Conservation (phyloP, 2,888 invertebrate genomes). For the Pandemis cinnamomeana region DNA sequence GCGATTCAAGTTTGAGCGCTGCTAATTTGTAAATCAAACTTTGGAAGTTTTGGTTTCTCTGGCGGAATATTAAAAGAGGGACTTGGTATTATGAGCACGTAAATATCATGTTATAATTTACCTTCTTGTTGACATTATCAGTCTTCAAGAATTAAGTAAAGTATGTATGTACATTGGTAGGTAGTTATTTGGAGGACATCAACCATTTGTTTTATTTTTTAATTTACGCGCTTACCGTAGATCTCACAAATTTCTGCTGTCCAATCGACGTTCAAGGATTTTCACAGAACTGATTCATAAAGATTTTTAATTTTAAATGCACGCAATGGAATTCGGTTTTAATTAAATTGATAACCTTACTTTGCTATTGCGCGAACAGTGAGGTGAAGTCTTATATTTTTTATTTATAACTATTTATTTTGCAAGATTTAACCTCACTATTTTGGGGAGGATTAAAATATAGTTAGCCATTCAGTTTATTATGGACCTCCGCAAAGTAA, state of each 20-base stretch:
- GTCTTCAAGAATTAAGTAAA: neutral
- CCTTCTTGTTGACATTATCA: neutral
- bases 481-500: too few relatives aligned
- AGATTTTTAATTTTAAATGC: slow-evolving; percentile 52
- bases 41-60: neutral
- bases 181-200: too few relatives aligned
- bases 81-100: neutral
- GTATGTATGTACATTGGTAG: neutral
- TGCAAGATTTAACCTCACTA: too few relatives aligned
- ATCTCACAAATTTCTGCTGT: too few relatives aligned
- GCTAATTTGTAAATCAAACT: slow-evolving; percentile 31
- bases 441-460: too few relatives aligned
- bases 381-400: too few relatives aligned
- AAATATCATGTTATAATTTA: slow-evolving; percentile 2
- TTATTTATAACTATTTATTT: too few relatives aligned
- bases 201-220: too few relatives aligned
- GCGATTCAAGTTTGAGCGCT: slow-evolving; percentile 23
- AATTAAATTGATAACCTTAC: too few relatives aligned
- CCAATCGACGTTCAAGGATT: neutral
- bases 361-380: too few relatives aligned
- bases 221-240: too few relatives aligned
- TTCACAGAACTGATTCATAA: neutral
- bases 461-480: too few relatives aligned
- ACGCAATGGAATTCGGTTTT: slow-evolving; percentile 66
- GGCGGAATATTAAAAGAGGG: slow-evolving; percentile 3